A percentile compares a stretch with the other conserved stretches of the same genome.
Conservation (phyloP, 1,140 invertebrate genomes). For the Lutraria rhynchaena region DNA sequence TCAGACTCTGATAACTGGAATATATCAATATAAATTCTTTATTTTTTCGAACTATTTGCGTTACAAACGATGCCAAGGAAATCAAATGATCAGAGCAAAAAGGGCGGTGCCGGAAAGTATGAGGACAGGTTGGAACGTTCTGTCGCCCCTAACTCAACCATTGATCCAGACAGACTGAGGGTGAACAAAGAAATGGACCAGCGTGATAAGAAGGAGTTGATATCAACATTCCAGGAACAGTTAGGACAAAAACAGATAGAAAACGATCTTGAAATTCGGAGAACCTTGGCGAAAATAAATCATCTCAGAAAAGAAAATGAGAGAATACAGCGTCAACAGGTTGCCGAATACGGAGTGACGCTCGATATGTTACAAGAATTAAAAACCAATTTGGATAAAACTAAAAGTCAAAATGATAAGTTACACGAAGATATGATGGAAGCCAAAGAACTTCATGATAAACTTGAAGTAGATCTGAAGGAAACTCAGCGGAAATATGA, state of each 20-base stretch:
- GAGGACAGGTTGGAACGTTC: conserved; percentile 20
- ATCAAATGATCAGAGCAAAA: neutral
- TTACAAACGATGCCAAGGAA: conserved; percentile 10
- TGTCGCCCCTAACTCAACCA: conserved; percentile 32
- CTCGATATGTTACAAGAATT: conserved; percentile 39
- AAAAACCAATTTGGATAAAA: neutral
- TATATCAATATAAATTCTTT: no score
- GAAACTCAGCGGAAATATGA: conserved; percentile 28
- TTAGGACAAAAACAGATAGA: conserved; percentile 33
- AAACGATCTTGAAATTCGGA: conserved; percentile 11
- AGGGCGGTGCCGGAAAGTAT: neutral
- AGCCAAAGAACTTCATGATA: conserved; percentile 44
- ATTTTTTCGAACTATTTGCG: no score
- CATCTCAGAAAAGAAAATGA: conserved; percentile 44
- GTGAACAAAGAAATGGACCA: conserved; percentile 44
- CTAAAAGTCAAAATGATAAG: conserved; percentile 43
- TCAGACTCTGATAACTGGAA: no score
- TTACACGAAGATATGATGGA: conserved; percentile 35
- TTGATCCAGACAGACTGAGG: conserved; percentile 21
- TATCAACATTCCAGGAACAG: conserved; percentile 29
- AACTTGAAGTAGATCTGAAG: conserved; percentile 41
- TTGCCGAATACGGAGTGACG: conserved; percentile 41
- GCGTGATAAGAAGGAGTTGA: conserved; percentile 41
- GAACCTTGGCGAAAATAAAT: conserved; percentile 27
- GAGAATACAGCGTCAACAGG: conserved; percentile 34